phyloP scores from a whole-genome alignment of 2,113 vertebrate genomes.

The Potamarius usumacintae region DNA sequence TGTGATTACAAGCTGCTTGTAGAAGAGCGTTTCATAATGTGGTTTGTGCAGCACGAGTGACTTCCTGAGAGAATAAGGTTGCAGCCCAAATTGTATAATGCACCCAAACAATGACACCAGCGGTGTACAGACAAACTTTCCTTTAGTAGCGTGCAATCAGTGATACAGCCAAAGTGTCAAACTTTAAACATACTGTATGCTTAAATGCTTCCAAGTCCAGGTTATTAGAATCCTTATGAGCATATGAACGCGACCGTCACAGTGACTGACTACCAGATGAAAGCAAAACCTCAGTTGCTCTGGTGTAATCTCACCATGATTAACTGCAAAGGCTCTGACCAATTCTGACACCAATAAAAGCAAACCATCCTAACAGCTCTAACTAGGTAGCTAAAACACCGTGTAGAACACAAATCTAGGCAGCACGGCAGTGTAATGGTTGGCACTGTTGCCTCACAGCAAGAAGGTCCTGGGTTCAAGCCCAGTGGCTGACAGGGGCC shows the following conservation, averaged over 20 bases:
- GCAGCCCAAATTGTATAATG: background rate
- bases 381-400: background rate
- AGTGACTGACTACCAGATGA: background rate
- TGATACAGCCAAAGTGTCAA: no score
- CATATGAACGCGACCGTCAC: background rate
- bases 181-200: no score
- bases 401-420: background rate
- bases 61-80: background rate
- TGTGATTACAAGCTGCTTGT: background rate
- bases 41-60: background rate
- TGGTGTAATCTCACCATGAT: background rate
- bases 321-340: background rate
- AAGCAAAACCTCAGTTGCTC: background rate
- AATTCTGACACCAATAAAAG: background rate
- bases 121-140: no score
- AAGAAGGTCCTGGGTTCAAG: no score
- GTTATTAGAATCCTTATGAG: no score
- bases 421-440: no score
- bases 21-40: background rate
- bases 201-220: no score
- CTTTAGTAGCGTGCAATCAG: no score
- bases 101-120: background rate
- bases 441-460: no score
- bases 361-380: background rate
- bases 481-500: no score